Base-by-base conservation (phyloP, 2,888 invertebrate species). In the Drosophila ustulata region DNA sequence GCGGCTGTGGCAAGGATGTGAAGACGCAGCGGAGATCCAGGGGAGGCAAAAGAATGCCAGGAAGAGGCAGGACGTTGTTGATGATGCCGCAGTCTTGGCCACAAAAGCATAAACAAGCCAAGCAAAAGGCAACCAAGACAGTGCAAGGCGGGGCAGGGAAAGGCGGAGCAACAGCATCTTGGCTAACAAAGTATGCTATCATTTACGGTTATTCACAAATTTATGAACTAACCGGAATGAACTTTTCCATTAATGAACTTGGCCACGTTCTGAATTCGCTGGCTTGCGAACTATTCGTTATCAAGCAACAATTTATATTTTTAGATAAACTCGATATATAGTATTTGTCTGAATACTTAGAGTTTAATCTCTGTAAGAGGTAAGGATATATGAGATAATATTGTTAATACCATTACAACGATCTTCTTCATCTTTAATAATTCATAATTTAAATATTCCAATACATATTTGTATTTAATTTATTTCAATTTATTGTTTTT, bases 41-140 rank as follows among this genome's bases (percentile, higher is more conserved):
- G 9, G 26, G 26, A 23, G 37, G 45, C 30, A 8, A 26, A 34
- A 6, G 37, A 30, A 23, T 9, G n/a, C 5, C 47, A 30, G 56
- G 2, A 49, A 51, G 39, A 13, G 57, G 13, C 67, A 67, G 49
- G 43, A 47, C 30, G n/a, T 51, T 56, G 56, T 56, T 71, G 70
- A 56, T 61, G 63, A 4, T 18, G 50, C 66, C 64, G 11, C 69
- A 64, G 45, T 55, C 56, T 26, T 58, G 64, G 73, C 69, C 76
- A 58, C 64, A 66, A 69, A 58, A 41, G 47, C 61, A 61, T 59
- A 65, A 68, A 51, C 67, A 66, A 68, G 37, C 41, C 55, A n/a
- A 34, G 13, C 39, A 41, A 13, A 30, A 47, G 30, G 13, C 11
- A 23, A 23, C 13, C 30, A 30, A 30, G 39, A 8, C 5, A 30